Conservation (phyloP, 1,140 invertebrate species). For the Vollenhovia emeryi region DNA sequence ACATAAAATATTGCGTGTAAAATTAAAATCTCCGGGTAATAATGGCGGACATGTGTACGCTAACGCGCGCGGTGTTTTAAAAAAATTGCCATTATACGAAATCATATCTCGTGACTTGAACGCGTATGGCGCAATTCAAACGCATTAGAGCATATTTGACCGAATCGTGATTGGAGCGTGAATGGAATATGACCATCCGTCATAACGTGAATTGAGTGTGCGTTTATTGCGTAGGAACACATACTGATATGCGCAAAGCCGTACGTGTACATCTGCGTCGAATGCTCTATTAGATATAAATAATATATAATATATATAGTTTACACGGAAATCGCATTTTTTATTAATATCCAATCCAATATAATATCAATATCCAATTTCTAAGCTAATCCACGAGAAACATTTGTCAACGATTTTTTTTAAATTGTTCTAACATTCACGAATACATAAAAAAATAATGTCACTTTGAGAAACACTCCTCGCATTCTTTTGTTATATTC, state of each 20-base stretch:
- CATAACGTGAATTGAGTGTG: slow-evolving; percentile 43
- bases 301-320: background rate
- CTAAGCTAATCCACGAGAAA: background rate
- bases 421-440: background rate
- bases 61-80: slow-evolving; percentile 10
- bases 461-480: background rate
- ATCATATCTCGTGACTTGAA: slow-evolving; percentile 46
- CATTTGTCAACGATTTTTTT: background rate
- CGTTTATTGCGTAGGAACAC: slow-evolving; percentile 23
- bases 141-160: slow-evolving; percentile 56
- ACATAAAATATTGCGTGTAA: slow-evolving; percentile 38
- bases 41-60: background rate
- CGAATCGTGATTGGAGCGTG: slow-evolving; percentile 48
- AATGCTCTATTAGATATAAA: slow-evolving; percentile 23
- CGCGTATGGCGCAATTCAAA: slow-evolving; percentile 42
- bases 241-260: background rate
- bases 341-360: too few species aligned
- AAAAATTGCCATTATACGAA: slow-evolving; percentile 49
- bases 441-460: background rate
- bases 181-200: slow-evolving; percentile 59
- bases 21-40: slow-evolving; percentile 37
- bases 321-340: background rate
- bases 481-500: background rate
- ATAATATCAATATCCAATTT: background rate
- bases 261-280: background rate